Evolutionary conservation across 2,888 invertebrate genomes (phyloP).

Genomic region (Drosophila mimica): DNA sequence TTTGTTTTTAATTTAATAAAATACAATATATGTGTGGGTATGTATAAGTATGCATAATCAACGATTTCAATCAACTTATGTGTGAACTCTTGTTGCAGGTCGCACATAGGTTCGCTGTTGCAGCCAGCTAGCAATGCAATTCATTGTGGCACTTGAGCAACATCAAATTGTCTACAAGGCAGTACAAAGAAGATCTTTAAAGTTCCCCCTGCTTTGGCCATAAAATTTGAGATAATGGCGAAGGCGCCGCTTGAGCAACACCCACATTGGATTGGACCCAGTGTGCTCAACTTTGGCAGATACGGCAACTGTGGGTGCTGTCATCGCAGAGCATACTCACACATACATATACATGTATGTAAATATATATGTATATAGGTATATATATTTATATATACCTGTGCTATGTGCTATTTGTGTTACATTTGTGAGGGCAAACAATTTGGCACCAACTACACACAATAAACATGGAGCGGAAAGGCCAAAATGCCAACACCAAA

Average conservation of each 20-base stretch:
- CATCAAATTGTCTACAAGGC: background rate
- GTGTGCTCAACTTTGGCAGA: slow-evolving; percentile 9
- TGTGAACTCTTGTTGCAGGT: background rate
- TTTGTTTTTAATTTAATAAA: background rate
- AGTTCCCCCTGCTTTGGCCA: background rate
- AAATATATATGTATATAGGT: background rate
- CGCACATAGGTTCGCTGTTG: background rate
- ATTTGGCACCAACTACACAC: slow-evolving; percentile 65
- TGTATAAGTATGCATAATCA: background rate
- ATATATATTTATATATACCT: background rate
- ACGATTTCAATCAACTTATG: background rate
- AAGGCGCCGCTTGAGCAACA: slow-evolving; percentile 42
- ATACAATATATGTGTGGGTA: background rate
- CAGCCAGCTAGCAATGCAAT: background rate
- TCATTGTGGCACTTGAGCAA: background rate
- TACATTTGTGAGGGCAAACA: slow-evolving; percentile 73
- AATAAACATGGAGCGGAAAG: slow-evolving; percentile 69
- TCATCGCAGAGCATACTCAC: slow-evolving; percentile 41
- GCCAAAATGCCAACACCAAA: slow-evolving; percentile 70
- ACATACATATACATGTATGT: slow-evolving; percentile 16
- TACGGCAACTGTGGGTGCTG: slow-evolving; percentile 59
- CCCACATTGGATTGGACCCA: slow-evolving; percentile 54
- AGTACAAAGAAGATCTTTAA: background rate
- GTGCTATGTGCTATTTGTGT: slow-evolving; percentile 36
- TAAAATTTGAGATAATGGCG: slow-evolving; percentile 11